Conservation (phyloP, 2,113 vertebrate genomes). For the Nycticebus coucang region DNA sequence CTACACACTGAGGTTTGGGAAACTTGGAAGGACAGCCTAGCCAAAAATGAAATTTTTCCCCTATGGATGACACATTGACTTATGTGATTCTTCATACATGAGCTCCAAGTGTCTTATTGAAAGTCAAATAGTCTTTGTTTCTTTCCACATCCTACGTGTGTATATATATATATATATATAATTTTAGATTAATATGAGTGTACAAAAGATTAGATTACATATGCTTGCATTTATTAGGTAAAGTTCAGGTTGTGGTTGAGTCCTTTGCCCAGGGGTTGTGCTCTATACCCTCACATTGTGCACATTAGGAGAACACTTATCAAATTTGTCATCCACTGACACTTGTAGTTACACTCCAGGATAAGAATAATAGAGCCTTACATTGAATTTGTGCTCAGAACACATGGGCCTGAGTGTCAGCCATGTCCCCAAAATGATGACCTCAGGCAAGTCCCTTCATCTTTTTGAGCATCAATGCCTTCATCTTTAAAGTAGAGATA, state of each 20-base stretch:
- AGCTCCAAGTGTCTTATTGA: background rate
- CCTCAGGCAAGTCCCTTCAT: background rate
- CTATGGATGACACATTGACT: background rate
- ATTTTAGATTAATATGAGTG: too few relatives aligned
- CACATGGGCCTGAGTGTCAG: background rate
- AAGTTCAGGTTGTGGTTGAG: too few relatives aligned
- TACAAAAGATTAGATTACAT: too few relatives aligned
- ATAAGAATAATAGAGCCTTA: background rate
- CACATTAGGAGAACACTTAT: too few relatives aligned
- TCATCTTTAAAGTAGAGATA: constrained; percentile 7
- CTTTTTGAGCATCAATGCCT: background rate
- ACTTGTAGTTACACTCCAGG: background rate
- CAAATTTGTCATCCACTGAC: background rate
- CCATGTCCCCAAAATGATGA: background rate
- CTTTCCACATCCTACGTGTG: too few relatives aligned
- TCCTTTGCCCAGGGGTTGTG: too few relatives aligned
- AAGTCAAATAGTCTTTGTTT: background rate
- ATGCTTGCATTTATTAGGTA: too few relatives aligned
- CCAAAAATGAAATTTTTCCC: background rate
- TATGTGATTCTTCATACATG: background rate
- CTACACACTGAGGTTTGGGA: background rate
- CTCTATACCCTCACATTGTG: too few relatives aligned
- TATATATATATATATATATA: too few relatives aligned
- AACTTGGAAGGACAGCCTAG: background rate
- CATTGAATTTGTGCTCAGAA: background rate